Percentiles rank a stretch among this genome's conserved stretches.
phyloP scores from a whole-genome alignment of 2,888 invertebrate species.

The Morpho deidamia region DNA sequence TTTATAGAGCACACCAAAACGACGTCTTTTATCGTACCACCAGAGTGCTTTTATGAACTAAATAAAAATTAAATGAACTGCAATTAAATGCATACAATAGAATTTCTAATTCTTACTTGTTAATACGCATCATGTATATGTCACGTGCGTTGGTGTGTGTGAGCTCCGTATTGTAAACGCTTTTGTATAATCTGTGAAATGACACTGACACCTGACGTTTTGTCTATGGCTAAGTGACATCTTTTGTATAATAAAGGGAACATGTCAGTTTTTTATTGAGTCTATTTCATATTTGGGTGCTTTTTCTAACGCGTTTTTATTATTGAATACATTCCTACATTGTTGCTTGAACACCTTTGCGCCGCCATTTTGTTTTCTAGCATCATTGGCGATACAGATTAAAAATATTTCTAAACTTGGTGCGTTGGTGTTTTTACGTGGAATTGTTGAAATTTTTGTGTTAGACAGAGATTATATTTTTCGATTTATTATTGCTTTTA shows the following conservation, averaged over 20 bases:
- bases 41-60: constrained; percentile 43
- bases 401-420: constrained; percentile 11
- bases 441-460: constrained; percentile 65
- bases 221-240: constrained; percentile 27
- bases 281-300: constrained; percentile 45
- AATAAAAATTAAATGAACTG: constrained; percentile 48
- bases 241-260: constrained; percentile 17
- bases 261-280: constrained; percentile 11
- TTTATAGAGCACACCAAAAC: constrained; percentile 45
- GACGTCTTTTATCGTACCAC: constrained; percentile 43
- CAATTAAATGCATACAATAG: constrained; percentile 53
- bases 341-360: constrained; percentile 37
- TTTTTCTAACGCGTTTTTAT: constrained; percentile 41
- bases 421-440: constrained; percentile 41
- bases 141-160: constrained; percentile 50
- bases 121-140: constrained; percentile 45
- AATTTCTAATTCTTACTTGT: constrained; percentile 56
- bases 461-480: constrained; percentile 70
- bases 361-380: constrained; percentile 27
- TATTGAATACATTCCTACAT: constrained; percentile 59
- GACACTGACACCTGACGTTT: constrained; percentile 39
- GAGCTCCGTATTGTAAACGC: constrained; percentile 54
- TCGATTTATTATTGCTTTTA: constrained; percentile 58
- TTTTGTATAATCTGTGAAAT: constrained; percentile 41
- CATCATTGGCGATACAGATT: constrained; percentile 2